Conservation (phyloP, 2,797 vertebrate genomes). For the Oryzias dopingdopingensis region DNA sequence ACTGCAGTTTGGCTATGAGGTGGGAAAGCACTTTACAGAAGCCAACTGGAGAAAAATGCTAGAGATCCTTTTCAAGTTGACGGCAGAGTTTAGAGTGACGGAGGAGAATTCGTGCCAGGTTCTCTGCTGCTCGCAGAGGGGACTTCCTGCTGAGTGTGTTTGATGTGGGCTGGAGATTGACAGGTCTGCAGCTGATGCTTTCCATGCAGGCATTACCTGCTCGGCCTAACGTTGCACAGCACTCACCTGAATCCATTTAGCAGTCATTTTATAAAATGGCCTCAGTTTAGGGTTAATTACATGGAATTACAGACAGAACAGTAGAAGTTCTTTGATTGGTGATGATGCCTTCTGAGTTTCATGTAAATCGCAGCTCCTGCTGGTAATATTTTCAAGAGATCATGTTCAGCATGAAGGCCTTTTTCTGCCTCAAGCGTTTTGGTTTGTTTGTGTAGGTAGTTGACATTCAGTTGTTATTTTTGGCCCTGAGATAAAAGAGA, state of each 20-base stretch:
- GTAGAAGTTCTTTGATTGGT: conserved; percentile 43
- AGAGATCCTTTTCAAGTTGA: conserved; percentile 49
- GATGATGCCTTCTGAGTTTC: conserved; percentile 10
- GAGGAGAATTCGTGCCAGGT: conserved; percentile 50
- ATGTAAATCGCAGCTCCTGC: conserved; percentile 21
- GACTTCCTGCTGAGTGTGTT: conserved; percentile 53
- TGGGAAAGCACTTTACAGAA: conserved; percentile 56
- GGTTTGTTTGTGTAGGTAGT: background rate
- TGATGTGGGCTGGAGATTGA: conserved; percentile 73
- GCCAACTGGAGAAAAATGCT: background rate
- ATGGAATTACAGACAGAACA: conserved; percentile 64
- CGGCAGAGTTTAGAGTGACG: conserved; percentile 58
- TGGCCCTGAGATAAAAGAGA: conserved; percentile 4
- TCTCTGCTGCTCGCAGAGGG: conserved; percentile 39
- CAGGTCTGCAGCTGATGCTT: conserved; percentile 61
- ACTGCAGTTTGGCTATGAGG: conserved; percentile 98
- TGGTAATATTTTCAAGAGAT: conserved; percentile 8
- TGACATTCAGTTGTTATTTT: conserved; percentile 8
- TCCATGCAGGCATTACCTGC: conserved; percentile 64
- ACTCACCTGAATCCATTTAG: conserved; percentile 80
- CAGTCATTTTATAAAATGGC: conserved; percentile 74
- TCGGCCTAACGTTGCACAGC: conserved; percentile 18
- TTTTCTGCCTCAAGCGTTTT: background rate
- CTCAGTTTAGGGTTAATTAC: conserved; percentile 77
- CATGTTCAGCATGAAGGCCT: conserved; percentile 6